phyloP scores from a whole-genome alignment of 1,140 invertebrate genomes.

The Ips nitidus region DNA sequence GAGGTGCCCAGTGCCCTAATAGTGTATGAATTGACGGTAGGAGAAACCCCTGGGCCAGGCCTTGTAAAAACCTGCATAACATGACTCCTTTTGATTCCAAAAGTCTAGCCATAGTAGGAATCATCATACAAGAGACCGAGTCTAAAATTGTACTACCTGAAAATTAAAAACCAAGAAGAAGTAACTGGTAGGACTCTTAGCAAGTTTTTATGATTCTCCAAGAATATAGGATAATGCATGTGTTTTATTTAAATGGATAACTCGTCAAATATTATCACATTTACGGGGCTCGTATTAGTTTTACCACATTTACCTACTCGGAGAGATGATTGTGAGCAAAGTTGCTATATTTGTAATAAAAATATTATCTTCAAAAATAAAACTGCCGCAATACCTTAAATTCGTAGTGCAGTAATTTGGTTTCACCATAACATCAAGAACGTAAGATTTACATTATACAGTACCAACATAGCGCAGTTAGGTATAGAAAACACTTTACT shows the following conservation, averaged over 20 bases:
- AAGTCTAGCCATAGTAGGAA: conserved; percentile 31
- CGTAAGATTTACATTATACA: too few species aligned
- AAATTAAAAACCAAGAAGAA: neutral
- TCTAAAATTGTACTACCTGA: conserved; percentile 25
- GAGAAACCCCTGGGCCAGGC: conserved; percentile 31
- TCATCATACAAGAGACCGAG: conserved; percentile 32
- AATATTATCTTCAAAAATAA: too few species aligned
- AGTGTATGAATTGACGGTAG: conserved; percentile 29
- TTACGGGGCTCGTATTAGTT: too few species aligned
- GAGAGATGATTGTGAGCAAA: too few species aligned
- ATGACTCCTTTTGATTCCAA: conserved; percentile 38
- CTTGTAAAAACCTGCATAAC: conserved; percentile 37
- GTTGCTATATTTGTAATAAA: too few species aligned
- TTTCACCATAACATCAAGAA: too few species aligned
- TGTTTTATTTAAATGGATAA: neutral
- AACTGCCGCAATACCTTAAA: too few species aligned
- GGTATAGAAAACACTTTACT: too few species aligned
- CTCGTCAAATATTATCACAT: neutral
- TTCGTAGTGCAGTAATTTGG: too few species aligned
- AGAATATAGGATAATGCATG: neutral
- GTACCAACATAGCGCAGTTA: too few species aligned
- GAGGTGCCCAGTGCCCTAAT: conserved; percentile 34
- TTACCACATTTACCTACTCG: too few species aligned
- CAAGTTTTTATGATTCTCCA: neutral
- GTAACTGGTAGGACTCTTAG: too few species aligned